Evolutionary conservation across 2,113 vertebrate genomes (phyloP).

Genomic region (Cricetomys ansorgei): DNA sequence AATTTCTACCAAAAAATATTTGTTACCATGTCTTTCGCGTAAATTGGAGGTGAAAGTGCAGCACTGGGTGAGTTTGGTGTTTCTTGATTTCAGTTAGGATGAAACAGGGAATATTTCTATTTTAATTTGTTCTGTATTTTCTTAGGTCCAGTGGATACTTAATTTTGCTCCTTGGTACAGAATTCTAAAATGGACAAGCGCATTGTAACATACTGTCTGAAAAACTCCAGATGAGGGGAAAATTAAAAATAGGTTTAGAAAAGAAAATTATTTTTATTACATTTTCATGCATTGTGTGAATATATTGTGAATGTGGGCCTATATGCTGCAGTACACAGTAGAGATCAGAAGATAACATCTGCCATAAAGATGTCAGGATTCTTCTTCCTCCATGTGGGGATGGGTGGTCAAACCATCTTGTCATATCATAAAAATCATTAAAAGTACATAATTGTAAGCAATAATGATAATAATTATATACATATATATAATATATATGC

Average conservation of each 20-base stretch:
- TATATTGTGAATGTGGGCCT: too few species aligned
- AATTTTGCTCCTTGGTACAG: slow-evolving; percentile 1
- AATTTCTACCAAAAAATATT: slow-evolving; percentile 29
- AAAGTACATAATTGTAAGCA: background rate
- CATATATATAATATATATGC: too few species aligned
- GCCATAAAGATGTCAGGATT: background rate
- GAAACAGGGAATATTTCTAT: background rate
- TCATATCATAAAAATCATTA: background rate
- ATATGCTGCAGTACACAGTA: background rate
- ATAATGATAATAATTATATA: background rate
- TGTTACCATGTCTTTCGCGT: background rate
- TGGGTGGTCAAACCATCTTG: too few species aligned
- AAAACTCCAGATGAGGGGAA: background rate
- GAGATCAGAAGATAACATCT: background rate
- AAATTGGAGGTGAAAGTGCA: slow-evolving; percentile 11
- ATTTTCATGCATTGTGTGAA: background rate
- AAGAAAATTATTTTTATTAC: background rate
- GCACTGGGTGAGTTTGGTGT: background rate
- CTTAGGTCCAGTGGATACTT: background rate
- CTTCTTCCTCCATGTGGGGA: background rate
- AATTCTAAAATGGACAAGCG: background rate
- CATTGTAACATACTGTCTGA: background rate
- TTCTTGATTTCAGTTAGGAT: background rate
- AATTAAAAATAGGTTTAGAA: background rate
- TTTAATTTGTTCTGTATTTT: background rate